Conservation (phyloP, 2,113 vertebrate genomes). For the Melanostigma gelatinosum region DNA sequence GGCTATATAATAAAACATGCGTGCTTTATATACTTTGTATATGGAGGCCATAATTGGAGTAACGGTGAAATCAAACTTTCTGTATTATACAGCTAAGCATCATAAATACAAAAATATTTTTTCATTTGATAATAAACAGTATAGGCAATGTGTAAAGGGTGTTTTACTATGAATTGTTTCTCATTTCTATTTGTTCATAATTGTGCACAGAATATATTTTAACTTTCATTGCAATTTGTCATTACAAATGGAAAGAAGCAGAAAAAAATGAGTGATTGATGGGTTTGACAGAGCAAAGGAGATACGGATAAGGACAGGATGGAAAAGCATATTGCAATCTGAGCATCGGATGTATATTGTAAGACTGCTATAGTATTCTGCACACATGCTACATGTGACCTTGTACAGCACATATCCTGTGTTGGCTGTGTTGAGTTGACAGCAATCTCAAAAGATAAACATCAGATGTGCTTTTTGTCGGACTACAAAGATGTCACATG, state of each 20-base stretch:
- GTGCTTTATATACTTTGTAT: neutral
- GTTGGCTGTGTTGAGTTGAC: neutral
- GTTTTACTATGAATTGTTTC: neutral
- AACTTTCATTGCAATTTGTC: neutral
- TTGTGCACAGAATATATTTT: neutral
- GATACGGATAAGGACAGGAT: neutral
- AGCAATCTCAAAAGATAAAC: conserved; percentile 7
- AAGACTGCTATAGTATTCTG: neutral
- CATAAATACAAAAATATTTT: no score
- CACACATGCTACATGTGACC: neutral
- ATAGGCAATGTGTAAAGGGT: neutral
- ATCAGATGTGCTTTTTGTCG: neutral
- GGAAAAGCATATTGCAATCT: neutral
- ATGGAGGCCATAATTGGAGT: neutral
- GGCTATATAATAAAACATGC: neutral
- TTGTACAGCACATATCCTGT: neutral
- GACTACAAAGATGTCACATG: neutral
- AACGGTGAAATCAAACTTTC: neutral
- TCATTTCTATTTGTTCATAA: neutral
- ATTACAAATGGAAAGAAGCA: neutral
- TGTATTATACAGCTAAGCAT: neutral
- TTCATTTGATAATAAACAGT: neutral
- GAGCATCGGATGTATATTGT: neutral
- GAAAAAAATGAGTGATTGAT: neutral
- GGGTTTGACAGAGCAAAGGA: neutral